A percentile compares a stretch with the other conserved stretches of the same genome.
These are phyloP conservation scores for Entomobrya proxima DNA, from an alignment of 2,888 invertebrate species.

Conservation along the genomic window DNA sequence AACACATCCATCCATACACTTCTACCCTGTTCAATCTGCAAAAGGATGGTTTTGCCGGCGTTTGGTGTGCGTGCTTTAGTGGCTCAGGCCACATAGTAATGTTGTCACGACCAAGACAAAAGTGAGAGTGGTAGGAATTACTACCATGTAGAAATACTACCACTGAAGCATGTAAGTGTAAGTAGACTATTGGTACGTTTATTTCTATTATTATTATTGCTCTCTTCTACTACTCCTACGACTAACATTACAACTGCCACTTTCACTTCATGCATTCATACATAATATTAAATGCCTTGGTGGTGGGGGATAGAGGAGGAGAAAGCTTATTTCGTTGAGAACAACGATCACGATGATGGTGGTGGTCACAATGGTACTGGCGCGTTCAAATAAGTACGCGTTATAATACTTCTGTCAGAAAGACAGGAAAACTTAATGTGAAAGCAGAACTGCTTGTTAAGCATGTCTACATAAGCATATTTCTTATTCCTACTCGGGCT, in stretches of 20 bases:
- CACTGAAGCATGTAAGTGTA: too few species aligned
- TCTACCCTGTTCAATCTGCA: too few species aligned
- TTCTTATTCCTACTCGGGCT: background rate
- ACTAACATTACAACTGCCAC: slow-evolving; percentile 38
- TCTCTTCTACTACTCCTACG: background rate
- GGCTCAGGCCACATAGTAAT: background rate
- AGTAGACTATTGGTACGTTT: background rate
- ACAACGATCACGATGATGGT: slow-evolving; percentile 13
- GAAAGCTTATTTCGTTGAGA: slow-evolving; percentile 53
- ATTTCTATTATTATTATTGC: slow-evolving; percentile 21
- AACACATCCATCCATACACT: background rate
- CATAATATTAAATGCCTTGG: slow-evolving; percentile 46
- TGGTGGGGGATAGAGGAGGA: background rate
- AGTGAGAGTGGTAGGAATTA: slow-evolving; percentile 2
- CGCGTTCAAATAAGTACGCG: background rate
- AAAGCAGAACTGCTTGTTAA: background rate
- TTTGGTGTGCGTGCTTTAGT: background rate
- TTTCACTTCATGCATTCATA: slow-evolving; percentile 49
- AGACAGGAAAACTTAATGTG: background rate
- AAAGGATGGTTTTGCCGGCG: background rate
- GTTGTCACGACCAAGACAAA: slow-evolving; percentile 48
- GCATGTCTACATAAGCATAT: background rate
- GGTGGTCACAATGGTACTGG: slow-evolving; percentile 5
- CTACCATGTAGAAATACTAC: background rate
- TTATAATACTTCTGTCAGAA: background rate